Evolutionary conservation across 1,140 invertebrate species (phyloP), one percentile per base, ranked within the genome.

Genomic region (Melanaphis sacchari): DNA sequence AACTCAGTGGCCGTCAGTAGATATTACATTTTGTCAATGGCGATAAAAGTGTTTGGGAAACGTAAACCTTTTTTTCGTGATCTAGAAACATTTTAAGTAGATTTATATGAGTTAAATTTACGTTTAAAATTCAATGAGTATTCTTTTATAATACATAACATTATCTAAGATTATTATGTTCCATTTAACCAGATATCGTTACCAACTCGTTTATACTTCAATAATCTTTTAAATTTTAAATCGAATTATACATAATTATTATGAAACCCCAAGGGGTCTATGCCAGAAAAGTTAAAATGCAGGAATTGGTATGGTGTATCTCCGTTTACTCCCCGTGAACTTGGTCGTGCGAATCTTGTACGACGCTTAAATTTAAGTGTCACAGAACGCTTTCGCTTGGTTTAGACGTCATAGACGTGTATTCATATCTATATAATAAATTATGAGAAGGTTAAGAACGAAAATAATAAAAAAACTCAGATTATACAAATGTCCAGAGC

Each of bases 381-480:
- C 31, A 76, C 59, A n/a, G n/a, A 76, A 76, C 59, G n/a, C 36
- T 76, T 76, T 76, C 15, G 59, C 59, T 76, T 4, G 59, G 59
- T n/a, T n/a, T 76, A 15, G 15, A 76, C 59, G 31, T n/a, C n/a
- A n/a, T 15, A 15, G 31, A 76, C 59, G 31, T 76, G n/a, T 66
- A 66, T n/a, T 66, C 31, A 76, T 76, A 76, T 76, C 59, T 76
- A n/a, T 76, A 76, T n/a, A 76, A 76, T 76, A 76, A 76, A 76
- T 76, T n/a, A 76, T 5, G 5, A n/a, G 31, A n/a, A 76, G 59
- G 59, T n/a, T 76, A 66, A 66, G 59, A 66, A 76, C n/a, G 15
- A n/a, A 31, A 31, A 66, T 66, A 76, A 36, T 76, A 76, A 76
- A 54, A 76, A n/a, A 11, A 76, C 59, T 76, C 59, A 18, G 15